phyloP scores from a whole-genome alignment of 2,113 vertebrate species.

The Athene noctua region DNA sequence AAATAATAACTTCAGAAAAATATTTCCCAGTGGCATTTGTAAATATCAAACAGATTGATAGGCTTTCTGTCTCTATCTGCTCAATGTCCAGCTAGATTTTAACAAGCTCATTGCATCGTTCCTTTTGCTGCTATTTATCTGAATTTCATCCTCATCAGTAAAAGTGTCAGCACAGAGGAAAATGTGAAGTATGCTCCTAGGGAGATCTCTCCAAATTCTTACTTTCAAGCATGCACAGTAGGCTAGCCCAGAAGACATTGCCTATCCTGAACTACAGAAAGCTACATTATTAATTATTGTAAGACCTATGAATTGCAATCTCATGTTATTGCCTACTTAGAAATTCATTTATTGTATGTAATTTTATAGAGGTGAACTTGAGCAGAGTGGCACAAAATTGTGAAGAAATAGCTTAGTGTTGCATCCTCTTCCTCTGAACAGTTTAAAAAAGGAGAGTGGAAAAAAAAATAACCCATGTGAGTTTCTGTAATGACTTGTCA shows the following conservation, averaged over 20 bases:
- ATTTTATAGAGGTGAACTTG: neutral
- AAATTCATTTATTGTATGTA: neutral
- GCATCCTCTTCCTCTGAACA: neutral
- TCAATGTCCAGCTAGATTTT: neutral
- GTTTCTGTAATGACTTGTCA: neutral
- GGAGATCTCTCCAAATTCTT: neutral
- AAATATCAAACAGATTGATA: neutral
- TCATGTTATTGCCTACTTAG: neutral
- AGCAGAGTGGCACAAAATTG: neutral
- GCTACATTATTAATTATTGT: neutral
- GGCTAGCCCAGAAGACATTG: neutral
- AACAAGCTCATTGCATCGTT: neutral
- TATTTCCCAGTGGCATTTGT: neutral
- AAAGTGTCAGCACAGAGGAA: neutral
- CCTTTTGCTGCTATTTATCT: neutral
- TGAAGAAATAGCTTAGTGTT: neutral
- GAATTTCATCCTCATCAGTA: neutral
- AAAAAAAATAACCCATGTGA: neutral
- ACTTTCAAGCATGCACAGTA: neutral
- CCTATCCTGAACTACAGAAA: neutral
- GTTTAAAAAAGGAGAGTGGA: neutral
- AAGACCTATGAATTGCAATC: neutral
- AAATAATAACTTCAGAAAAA: neutral
- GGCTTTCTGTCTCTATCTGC: neutral
- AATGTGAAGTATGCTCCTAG: neutral